Base-by-base conservation (phyloP, 2,797 vertebrate species). In the Enteromius fasciolatus region DNA sequence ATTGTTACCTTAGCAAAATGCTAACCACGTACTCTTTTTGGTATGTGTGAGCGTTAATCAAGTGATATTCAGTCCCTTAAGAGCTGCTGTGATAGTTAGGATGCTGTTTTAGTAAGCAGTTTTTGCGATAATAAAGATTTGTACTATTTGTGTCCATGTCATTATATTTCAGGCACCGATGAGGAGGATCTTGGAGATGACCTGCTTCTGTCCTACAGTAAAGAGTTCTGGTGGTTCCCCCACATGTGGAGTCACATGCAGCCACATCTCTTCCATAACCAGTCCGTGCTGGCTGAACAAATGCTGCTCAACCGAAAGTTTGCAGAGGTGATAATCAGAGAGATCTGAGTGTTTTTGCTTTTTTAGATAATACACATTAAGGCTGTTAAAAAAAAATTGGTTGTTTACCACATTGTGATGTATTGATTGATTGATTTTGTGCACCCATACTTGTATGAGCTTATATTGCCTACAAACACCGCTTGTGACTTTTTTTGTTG, bases 201-300 rank as follows among this genome's bases (percentile, higher is more conserved):
- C 91, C 95, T 99, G 89, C 95, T 99, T 89, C 95, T 99, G 63
- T 98, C 97, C 18, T 97, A 96, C 0, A 97, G 97, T 88, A 97
- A 95, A 90, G 97, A 99, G 93, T 99, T 99, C 92, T 98, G 97
- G 97, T 98, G 97, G 97, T 98, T 98, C 82, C 97, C 97, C 1
- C 97, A 98, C 93, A 98, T 98, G 97, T 98, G 97, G 97, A 98
- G 97, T 91, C 97, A 98, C 93, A 98, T 98, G 97, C 97, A 98
- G 92, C 97, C 97, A 17, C 98, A 99, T 89, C 96, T 99, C 61
- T 99, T 99, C 94, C 98, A 99, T 93, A 99, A 99, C 93, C 97
- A 99, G 92, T 98, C 97, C 0, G 98, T 99, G 88, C 93, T 99
- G 0, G 97, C 97, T 0, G 98, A 99, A 91, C 98, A 99, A 95